Evolutionary conservation across 2,797 vertebrate species (phyloP).

Genomic region (Sebastes oblongus): DNA sequence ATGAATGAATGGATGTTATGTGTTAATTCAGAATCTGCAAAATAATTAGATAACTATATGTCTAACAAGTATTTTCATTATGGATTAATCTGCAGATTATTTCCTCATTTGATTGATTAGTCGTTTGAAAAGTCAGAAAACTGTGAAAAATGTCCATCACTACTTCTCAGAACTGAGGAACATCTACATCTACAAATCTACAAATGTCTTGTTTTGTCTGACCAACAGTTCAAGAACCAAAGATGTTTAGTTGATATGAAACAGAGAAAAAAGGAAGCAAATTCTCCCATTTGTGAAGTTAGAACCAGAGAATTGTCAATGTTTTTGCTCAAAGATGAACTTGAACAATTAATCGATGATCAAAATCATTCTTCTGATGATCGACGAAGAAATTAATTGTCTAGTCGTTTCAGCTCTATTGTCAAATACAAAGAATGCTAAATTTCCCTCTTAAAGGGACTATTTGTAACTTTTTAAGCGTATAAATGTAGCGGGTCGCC

Average conservation of each 20-base stretch:
- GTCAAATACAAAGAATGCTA: background rate
- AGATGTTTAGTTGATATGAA: background rate
- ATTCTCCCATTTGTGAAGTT: background rate
- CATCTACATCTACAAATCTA: too few relatives aligned
- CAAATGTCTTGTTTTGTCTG: background rate
- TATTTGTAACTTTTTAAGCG: too few relatives aligned
- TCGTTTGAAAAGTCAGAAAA: too few relatives aligned
- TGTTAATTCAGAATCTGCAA: background rate
- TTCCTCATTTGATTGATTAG: too few relatives aligned
- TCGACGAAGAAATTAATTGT: background rate
- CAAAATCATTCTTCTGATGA: background rate
- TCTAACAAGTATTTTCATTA: too few relatives aligned
- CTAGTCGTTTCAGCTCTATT: background rate
- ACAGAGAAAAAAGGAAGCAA: background rate
- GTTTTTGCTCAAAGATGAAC: background rate
- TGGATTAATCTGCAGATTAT: too few relatives aligned
- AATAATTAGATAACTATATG: too few relatives aligned
- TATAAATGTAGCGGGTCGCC: too few relatives aligned
- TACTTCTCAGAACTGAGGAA: too few relatives aligned
- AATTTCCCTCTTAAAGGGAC: background rate
- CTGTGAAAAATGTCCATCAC: too few relatives aligned
- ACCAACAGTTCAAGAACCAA: background rate
- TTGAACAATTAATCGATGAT: background rate
- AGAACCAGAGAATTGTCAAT: background rate
- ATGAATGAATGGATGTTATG: background rate